A percentile compares a stretch with the other conserved stretches of the same genome.
Evolutionary conservation across 2,797 vertebrate genomes (phyloP).

Genomic region (Enoplosus armatus): DNA sequence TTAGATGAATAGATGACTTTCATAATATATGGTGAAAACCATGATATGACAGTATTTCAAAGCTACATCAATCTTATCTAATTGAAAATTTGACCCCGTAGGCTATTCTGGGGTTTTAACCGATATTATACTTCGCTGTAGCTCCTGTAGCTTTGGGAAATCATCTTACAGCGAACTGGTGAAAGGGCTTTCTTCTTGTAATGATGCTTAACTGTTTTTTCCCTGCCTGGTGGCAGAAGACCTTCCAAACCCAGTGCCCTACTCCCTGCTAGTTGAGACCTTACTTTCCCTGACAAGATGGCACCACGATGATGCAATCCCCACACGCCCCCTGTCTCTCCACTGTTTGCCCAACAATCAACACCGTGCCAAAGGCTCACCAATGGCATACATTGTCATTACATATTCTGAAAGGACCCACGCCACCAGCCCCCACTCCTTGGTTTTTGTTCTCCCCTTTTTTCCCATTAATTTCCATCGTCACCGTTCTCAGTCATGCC

Average conservation of each 20-base stretch:
- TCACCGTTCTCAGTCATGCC: slow-evolving; percentile 92
- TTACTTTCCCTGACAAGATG: slow-evolving; percentile 88
- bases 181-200: slow-evolving; percentile 14
- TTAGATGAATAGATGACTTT: background rate
- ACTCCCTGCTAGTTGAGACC: slow-evolving; percentile 88
- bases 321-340: slow-evolving; percentile 69
- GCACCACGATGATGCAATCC: slow-evolving; percentile 81
- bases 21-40: background rate
- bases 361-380: slow-evolving; percentile 87
- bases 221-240: slow-evolving; percentile 20
- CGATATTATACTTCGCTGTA: background rate
- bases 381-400: slow-evolving; percentile 88
- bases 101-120: background rate
- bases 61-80: background rate
- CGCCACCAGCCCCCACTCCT: slow-evolving; percentile 76
- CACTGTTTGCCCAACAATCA: slow-evolving; percentile 92
- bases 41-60: background rate
- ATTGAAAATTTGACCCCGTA: background rate
- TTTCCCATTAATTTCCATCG: slow-evolving; percentile 89
- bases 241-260: slow-evolving; percentile 34
- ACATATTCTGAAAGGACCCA: slow-evolving; percentile 87
- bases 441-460: slow-evolving; percentile 72
- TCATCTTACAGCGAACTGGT: background rate
- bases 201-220: slow-evolving; percentile 4
- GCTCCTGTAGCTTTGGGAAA: slow-evolving; percentile 11